A percentile compares a stretch with the other conserved stretches of the same genome.
Conservation (phyloP, 1,140 invertebrate genomes). For the Microplitis demolitor region DNA sequence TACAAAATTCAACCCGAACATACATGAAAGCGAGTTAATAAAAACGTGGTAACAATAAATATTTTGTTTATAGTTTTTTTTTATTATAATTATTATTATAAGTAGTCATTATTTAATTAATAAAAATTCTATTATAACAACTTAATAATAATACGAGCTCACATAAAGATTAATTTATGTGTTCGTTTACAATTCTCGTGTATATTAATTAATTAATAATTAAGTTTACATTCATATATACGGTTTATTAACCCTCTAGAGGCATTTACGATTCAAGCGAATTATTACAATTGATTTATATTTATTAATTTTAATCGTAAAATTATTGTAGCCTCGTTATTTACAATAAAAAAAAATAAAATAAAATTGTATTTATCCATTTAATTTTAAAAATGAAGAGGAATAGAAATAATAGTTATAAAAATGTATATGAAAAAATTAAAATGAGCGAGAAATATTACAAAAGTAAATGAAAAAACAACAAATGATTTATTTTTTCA, state of each 20-base stretch:
- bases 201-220: slow-evolving; percentile 1
- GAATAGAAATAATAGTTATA: not conserved
- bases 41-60: no score
- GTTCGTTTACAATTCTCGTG: slow-evolving; percentile 1
- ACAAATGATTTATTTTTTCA: not conserved
- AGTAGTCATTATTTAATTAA: slow-evolving; percentile 38
- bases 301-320: no score
- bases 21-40: no score
- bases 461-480: not conserved
- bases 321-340: no score
- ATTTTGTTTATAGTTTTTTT: not conserved
- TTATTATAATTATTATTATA: slow-evolving; percentile 15
- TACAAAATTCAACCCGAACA: no score
- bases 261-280: not conserved
- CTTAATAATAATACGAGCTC: slow-evolving; percentile 33
- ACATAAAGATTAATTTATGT: slow-evolving; percentile 1
- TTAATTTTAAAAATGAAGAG: not conserved
- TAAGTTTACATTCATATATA: not conserved
- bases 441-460: not conserved
- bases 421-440: not conserved
- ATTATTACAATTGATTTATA: no score
- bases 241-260: not conserved
- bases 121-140: slow-evolving; percentile 43
- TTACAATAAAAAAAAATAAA: no score
- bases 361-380: no score